Evolutionary conservation across 2,888 invertebrate genomes (phyloP).

Genomic region (Caenorhabditis sinica): DNA sequence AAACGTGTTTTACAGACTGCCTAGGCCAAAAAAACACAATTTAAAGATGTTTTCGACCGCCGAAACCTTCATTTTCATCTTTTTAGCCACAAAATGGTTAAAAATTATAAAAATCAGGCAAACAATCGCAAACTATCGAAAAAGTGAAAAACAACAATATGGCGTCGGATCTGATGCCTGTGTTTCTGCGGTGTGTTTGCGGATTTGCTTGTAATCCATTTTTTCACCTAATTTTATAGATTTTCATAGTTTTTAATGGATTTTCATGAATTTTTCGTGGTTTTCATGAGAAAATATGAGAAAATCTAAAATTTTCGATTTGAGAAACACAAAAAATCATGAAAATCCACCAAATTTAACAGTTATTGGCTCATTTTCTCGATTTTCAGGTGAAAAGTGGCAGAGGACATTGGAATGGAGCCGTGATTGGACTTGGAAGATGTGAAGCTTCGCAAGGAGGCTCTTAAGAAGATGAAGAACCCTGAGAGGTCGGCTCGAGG

Average conservation of each 20-base stretch:
- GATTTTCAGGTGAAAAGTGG: slow-evolving; percentile 51
- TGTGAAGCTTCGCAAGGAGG: slow-evolving; percentile 59
- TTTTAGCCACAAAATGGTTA: too few species aligned
- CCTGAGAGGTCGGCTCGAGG: slow-evolving; percentile 44
- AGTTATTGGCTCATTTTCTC: slow-evolving; percentile 1
- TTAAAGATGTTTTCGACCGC: too few species aligned
- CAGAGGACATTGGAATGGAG: slow-evolving; percentile 72
- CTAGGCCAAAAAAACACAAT: too few species aligned
- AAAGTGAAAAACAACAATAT: too few species aligned
- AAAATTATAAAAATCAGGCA: too few species aligned
- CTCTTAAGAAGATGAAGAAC: slow-evolving; percentile 60
- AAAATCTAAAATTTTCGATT: slow-evolving; percentile 11
- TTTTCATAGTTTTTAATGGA: neutral
- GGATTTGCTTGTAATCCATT: slow-evolving; percentile 19
- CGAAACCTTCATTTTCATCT: too few species aligned
- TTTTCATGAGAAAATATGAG: neutral
- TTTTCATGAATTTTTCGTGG: neutral
- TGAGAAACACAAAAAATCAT: slow-evolving; percentile 10
- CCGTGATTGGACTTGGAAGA: slow-evolving; percentile 66
- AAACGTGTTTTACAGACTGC: too few species aligned
- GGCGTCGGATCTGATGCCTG: slow-evolving; percentile 20
- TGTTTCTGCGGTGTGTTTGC: neutral
- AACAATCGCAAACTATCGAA: too few species aligned
- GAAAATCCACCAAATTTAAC: neutral
- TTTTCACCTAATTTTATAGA: neutral